These are phyloP conservation scores for Furcula furcula DNA, from an alignment of 2,888 invertebrate genomes.

Conservation along the genomic window DNA sequence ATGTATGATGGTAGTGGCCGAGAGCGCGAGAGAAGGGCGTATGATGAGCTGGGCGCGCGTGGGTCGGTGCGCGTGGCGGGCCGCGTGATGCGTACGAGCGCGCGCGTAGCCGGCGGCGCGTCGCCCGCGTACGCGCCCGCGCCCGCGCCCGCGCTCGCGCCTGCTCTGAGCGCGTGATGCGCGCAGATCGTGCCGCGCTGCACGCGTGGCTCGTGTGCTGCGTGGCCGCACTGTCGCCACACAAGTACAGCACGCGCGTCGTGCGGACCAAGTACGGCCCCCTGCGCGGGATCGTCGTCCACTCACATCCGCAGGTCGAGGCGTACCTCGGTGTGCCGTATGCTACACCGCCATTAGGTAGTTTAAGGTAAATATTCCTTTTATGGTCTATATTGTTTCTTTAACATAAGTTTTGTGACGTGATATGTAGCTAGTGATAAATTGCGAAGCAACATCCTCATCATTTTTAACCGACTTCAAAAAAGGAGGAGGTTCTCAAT, in stretches of 20 bases:
- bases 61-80: slow-evolving; percentile 47
- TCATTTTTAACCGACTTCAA: no score
- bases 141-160: slow-evolving; percentile 51
- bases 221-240: slow-evolving; percentile 81
- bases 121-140: slow-evolving; percentile 53
- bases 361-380: slow-evolving; percentile 87
- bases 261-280: slow-evolving; percentile 95
- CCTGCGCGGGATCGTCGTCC: slow-evolving; percentile 91
- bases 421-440: no score
- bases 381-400: no score
- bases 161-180: slow-evolving; percentile 70
- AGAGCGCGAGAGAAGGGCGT: slow-evolving; percentile 57
- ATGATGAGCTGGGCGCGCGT: slow-evolving; percentile 53
- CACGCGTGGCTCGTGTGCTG: slow-evolving; percentile 81
- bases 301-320: slow-evolving; percentile 91
- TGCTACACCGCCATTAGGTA: slow-evolving; percentile 94
- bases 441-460: no score
- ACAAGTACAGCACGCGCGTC: slow-evolving; percentile 91
- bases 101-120: slow-evolving; percentile 55
- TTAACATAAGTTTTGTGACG: no score
- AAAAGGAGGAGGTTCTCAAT: no score
- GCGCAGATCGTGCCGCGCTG: slow-evolving; percentile 77
- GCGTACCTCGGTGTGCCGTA: slow-evolving; percentile 97
- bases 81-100: slow-evolving; percentile 58
- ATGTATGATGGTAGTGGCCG: slow-evolving; percentile 51